Evolutionary conservation across 2,797 vertebrate species (phyloP).

Genomic region (Lindbergichthys nudifrons): DNA sequence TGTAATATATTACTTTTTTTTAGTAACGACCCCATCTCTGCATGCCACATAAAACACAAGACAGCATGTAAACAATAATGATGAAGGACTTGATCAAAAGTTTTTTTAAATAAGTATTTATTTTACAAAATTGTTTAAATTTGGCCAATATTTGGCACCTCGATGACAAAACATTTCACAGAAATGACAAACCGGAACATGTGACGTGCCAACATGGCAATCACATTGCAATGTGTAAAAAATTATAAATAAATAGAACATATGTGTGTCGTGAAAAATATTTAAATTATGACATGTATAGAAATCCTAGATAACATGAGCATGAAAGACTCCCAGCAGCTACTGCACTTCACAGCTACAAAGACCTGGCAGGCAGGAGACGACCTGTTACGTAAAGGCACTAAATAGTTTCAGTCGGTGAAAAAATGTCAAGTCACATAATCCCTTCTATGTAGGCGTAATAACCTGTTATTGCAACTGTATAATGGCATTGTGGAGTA

Average conservation of each 20-base stretch:
- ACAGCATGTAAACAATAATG: neutral
- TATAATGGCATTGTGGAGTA: conserved; percentile 22
- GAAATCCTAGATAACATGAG: conserved; percentile 18
- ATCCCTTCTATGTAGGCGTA: conserved; percentile 18
- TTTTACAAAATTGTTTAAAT: conserved; percentile 63
- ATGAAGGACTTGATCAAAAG: conserved; percentile 7
- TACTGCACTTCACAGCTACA: conserved; percentile 32
- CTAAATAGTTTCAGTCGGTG: conserved; percentile 57
- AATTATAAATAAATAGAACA: conserved; percentile 88
- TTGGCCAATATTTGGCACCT: conserved; percentile 87
- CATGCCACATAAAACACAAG: neutral
- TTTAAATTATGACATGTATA: conserved; percentile 61
- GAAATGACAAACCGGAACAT: conserved; percentile 87
- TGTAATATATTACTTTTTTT: too few species aligned
- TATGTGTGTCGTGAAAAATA: conserved; percentile 42
- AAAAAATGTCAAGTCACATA: conserved; percentile 5
- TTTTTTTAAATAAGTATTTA: conserved; percentile 79
- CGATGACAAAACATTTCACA: conserved; percentile 89
- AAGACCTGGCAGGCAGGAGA: conserved; percentile 25
- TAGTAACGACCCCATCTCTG: too few species aligned
- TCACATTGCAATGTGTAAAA: conserved; percentile 82
- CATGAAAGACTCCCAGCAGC: conserved; percentile 43
- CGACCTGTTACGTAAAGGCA: conserved; percentile 25
- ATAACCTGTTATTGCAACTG: neutral
- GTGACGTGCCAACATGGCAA: conserved; percentile 92